Evolutionary conservation across 2,888 invertebrate genomes (phyloP).

Genomic region (Bombyx huttoni): DNA sequence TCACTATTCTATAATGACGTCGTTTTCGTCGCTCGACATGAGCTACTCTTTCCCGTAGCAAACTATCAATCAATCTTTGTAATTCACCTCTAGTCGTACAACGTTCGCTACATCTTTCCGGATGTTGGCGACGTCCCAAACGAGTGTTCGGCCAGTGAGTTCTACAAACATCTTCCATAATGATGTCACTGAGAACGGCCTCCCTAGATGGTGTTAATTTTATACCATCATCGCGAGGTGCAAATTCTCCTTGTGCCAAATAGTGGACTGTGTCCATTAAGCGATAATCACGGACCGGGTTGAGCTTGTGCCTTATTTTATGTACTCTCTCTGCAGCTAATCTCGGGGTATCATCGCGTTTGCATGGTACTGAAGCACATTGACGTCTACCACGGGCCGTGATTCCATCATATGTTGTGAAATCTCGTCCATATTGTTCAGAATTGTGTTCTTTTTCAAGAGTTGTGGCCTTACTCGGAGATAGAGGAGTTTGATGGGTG

Average conservation of each 20-base stretch:
- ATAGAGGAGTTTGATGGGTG: slow-evolving; percentile 40
- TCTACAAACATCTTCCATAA: slow-evolving; percentile 64
- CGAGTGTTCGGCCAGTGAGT: slow-evolving; percentile 62
- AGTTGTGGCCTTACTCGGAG: slow-evolving; percentile 49
- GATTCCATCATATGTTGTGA: slow-evolving; percentile 58
- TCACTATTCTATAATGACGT: slow-evolving; percentile 61
- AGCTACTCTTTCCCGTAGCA: slow-evolving; percentile 54
- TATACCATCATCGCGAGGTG: slow-evolving; percentile 62
- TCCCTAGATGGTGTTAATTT: slow-evolving; percentile 61
- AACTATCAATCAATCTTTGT: slow-evolving; percentile 53
- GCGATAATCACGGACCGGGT: slow-evolving; percentile 59
- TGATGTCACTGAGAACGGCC: slow-evolving; percentile 62
- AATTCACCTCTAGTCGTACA: slow-evolving; percentile 45
- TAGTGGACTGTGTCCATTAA: slow-evolving; percentile 66
- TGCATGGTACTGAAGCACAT: slow-evolving; percentile 55
- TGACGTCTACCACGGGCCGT: slow-evolving; percentile 56
- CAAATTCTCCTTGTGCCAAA: slow-evolving; percentile 63
- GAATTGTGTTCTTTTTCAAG: slow-evolving; percentile 59
- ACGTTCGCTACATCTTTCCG: slow-evolving; percentile 45
- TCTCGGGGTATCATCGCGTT: slow-evolving; percentile 47
- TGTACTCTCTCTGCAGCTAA: slow-evolving; percentile 56
- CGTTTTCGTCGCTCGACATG: slow-evolving; percentile 55
- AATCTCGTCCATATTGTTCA: slow-evolving; percentile 60
- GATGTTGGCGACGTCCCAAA: slow-evolving; percentile 44
- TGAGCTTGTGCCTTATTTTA: slow-evolving; percentile 58